Percentiles rank a stretch among this genome's conserved stretches.
These are phyloP conservation scores for Stratiomys singularior DNA, from an alignment of 2,888 invertebrate genomes.

Conservation along the genomic window DNA sequence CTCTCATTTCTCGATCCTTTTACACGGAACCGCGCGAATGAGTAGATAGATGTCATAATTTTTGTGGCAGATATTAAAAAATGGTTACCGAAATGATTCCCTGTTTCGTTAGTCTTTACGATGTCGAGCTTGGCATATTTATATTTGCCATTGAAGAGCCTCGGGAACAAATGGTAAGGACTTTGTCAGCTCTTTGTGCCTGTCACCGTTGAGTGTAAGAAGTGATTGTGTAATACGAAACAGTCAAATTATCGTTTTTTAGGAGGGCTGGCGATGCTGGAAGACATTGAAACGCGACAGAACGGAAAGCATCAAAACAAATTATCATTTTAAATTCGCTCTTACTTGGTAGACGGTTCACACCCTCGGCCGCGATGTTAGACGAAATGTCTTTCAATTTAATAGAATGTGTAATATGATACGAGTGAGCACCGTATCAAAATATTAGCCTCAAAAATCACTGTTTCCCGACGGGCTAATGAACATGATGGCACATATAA, in stretches of 20 bases:
- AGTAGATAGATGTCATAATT: slow-evolving; percentile 35
- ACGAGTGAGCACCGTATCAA: background rate
- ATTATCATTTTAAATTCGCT: slow-evolving; percentile 7
- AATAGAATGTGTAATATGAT: slow-evolving; percentile 3
- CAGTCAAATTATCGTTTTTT: background rate
- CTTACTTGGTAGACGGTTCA: background rate
- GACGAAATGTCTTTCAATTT: background rate
- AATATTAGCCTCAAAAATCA: slow-evolving; percentile 8
- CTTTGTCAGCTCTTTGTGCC: too few relatives aligned
- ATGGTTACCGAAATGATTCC: background rate
- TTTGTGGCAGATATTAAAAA: slow-evolving; percentile 45
- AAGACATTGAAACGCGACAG: background rate
- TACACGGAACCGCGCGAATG: background rate
- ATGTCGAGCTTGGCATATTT: slow-evolving; percentile 16
- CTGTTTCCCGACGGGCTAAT: background rate
- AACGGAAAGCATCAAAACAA: background rate
- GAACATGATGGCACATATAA: background rate
- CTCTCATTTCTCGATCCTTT: background rate
- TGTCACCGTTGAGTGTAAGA: background rate
- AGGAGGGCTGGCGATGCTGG: background rate
- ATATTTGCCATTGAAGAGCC: too few relatives aligned
- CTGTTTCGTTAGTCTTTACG: background rate
- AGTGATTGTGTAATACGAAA: slow-evolving; percentile 38
- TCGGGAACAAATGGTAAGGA: too few relatives aligned
- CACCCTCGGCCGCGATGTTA: background rate